These are phyloP conservation scores for Brenthis ino DNA, from an alignment of 2,888 invertebrate genomes.

Conservation along the genomic window DNA sequence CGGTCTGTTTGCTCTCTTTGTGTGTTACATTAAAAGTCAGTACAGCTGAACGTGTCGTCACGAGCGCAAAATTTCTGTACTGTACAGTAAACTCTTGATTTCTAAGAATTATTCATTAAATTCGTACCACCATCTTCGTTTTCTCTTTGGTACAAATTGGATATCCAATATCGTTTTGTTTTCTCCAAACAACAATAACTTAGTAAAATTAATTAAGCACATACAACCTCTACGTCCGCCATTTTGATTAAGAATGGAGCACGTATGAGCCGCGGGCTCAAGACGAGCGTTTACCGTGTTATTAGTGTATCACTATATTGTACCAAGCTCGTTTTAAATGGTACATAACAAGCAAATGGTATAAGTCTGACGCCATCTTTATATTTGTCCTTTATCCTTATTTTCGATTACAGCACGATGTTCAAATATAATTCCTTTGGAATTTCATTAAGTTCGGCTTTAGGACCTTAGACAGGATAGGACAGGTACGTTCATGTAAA, in stretches of 20 bases:
- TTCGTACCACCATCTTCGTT: background rate
- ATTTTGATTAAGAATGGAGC: constrained; percentile 7
- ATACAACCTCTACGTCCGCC: constrained; percentile 2
- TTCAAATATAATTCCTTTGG: constrained; percentile 5
- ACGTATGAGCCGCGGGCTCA: background rate
- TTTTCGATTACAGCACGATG: constrained; percentile 1
- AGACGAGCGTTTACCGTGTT: background rate
- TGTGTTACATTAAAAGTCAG: no score
- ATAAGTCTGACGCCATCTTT: no score
- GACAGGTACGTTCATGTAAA: background rate
- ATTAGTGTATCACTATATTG: no score
- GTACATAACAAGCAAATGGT: no score
- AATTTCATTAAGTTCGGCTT: constrained; percentile 11
- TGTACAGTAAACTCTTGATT: no score
- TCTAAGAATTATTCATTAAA: no score
- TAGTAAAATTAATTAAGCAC: constrained; percentile 8
- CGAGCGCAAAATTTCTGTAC: no score
- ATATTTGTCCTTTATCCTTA: background rate
- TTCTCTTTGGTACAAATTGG: background rate
- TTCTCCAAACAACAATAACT: constrained; percentile 10
- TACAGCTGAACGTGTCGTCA: no score
- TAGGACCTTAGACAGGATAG: constrained; percentile 2
- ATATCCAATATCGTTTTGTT: background rate
- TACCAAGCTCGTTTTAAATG: no score
- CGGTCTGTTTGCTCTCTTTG: no score